Evolutionary conservation across 2,797 vertebrate genomes (phyloP).

Genomic region (Takifugu rubripes): DNA sequence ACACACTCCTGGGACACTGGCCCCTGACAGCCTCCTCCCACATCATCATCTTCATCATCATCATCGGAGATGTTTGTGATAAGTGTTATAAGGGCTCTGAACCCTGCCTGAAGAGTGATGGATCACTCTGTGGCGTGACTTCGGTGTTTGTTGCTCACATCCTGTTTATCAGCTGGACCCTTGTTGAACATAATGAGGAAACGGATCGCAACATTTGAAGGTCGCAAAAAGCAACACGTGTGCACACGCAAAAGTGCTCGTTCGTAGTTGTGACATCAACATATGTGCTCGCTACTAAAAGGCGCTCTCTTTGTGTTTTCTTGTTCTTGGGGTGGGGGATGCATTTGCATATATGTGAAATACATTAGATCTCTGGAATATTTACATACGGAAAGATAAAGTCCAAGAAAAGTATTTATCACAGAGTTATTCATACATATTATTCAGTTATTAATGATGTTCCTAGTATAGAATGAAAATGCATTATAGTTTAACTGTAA

Average conservation of each 20-base stretch:
- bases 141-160: background rate
- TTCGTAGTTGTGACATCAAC: background rate
- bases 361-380: no score
- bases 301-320: background rate
- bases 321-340: background rate
- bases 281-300: background rate
- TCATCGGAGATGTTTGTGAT: background rate
- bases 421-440: no score
- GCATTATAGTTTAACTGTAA: no score
- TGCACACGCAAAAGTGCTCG: background rate
- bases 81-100: background rate
- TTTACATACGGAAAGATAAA: no score
- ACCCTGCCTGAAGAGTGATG: background rate
- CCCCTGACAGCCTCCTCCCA: no score
- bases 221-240: background rate
- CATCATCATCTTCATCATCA: background rate
- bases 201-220: background rate
- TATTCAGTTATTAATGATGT: no score
- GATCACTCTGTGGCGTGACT: background rate
- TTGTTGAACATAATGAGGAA: background rate
- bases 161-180: background rate
- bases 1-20: background rate
- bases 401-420: no score
- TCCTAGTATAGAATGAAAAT: no score
- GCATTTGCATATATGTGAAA: no score